These are phyloP conservation scores for Pherbina coryleti DNA, from an alignment of 2,888 invertebrate genomes.

Conservation along the genomic window DNA sequence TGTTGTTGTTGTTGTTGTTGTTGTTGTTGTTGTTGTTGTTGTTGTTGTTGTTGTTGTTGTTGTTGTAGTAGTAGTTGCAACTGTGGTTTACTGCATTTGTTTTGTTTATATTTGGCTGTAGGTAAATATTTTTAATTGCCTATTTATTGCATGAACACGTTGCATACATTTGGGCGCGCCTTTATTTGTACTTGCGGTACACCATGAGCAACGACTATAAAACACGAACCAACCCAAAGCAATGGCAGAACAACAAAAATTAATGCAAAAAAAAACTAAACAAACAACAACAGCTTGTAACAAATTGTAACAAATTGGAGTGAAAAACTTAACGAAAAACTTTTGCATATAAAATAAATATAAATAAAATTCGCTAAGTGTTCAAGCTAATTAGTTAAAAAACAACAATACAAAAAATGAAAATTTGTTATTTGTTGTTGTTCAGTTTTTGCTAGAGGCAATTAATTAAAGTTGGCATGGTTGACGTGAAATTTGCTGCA, in stretches of 20 bases:
- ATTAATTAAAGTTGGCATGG: neutral
- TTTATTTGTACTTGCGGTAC: neutral
- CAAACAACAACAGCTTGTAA: neutral
- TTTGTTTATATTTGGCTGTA: slow-evolving; percentile 9
- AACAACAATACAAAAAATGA: too few species aligned
- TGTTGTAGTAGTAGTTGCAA: neutral
- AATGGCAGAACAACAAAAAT: neutral
- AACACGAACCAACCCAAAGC: neutral
- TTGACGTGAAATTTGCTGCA: neutral
- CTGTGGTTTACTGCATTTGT: slow-evolving; percentile 14
- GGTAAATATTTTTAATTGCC: slow-evolving; percentile 28
- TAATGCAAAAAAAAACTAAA: neutral
- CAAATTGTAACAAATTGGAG: too few species aligned
- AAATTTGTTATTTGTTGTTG: neutral
- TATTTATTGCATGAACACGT: slow-evolving; percentile 25
- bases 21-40: neutral
- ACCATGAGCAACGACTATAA: neutral
- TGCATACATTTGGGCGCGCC: slow-evolving; percentile 18
- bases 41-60: neutral
- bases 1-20: neutral
- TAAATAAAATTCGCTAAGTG: too few species aligned
- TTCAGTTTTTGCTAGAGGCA: neutral
- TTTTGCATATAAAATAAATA: too few species aligned
- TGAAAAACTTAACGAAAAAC: too few species aligned
- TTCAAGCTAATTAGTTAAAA: too few species aligned